A percentile compares a stretch with the other conserved stretches of the same genome.
Evolutionary conservation across 2,888 invertebrate genomes (phyloP).

Genomic region (Trachelus iudaicus): DNA sequence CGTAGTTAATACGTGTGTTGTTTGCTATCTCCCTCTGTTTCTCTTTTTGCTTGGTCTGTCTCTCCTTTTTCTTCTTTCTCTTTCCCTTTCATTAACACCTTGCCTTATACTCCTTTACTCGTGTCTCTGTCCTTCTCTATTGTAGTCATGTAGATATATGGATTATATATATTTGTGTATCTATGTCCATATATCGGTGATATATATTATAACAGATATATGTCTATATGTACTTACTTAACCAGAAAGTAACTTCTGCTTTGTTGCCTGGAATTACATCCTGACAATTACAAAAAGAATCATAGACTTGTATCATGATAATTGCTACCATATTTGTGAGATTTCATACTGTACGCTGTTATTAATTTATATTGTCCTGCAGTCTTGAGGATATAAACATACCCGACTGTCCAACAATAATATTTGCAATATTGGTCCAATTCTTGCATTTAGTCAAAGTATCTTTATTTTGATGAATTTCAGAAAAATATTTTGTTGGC

Average conservation of each 20-base stretch:
- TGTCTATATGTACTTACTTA: background rate
- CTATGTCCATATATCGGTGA: background rate
- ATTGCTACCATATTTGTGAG: background rate
- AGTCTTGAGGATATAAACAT: background rate
- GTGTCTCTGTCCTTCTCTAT: background rate
- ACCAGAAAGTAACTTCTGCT: background rate
- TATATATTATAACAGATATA: background rate
- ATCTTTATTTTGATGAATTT: background rate
- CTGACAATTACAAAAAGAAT: background rate
- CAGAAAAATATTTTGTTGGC: background rate
- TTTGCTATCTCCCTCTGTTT: background rate
- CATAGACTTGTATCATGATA: background rate
- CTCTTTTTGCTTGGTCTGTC: conserved; percentile 2
- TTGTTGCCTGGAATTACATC: background rate
- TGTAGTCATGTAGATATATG: background rate
- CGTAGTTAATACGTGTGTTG: background rate
- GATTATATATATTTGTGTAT: background rate
- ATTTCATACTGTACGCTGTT: background rate
- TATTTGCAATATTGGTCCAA: background rate
- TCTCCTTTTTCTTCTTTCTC: background rate
- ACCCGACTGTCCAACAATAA: background rate
- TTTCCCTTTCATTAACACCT: background rate
- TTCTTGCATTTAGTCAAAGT: background rate
- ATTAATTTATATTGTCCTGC: background rate
- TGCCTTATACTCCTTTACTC: background rate